Conservation (phyloP, 2,113 vertebrate species). For the Numida meleagris region DNA sequence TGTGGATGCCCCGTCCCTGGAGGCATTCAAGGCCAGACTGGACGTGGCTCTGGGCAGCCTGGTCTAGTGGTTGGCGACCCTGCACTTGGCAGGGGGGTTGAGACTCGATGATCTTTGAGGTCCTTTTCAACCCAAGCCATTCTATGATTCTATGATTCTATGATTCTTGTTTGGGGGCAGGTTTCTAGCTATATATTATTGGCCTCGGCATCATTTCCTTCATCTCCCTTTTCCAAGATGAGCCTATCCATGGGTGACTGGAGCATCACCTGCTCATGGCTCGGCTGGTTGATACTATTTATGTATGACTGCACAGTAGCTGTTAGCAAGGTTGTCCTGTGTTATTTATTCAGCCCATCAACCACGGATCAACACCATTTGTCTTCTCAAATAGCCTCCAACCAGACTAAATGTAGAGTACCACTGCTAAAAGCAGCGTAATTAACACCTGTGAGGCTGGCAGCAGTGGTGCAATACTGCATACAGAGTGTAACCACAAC, state of each 20-base stretch:
- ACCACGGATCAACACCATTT: neutral
- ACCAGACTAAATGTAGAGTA: neutral
- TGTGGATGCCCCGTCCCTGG: too few relatives aligned
- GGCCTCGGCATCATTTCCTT: fast-evolving
- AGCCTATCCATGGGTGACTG: fast-evolving
- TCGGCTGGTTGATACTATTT: neutral
- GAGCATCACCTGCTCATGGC: neutral
- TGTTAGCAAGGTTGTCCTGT: fast-evolving
- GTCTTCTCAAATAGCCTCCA: neutral
- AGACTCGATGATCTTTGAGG: too few relatives aligned
- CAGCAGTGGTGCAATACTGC: neutral
- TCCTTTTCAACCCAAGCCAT: too few relatives aligned
- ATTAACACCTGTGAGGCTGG: neutral
- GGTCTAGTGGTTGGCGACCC: too few relatives aligned
- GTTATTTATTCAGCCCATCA: neutral
- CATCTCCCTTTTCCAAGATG: neutral
- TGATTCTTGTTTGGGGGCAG: neutral
- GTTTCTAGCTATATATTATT: neutral
- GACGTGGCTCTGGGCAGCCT: too few relatives aligned
- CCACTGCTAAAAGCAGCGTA: neutral
- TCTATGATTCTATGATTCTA: too few relatives aligned
- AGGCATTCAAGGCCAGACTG: too few relatives aligned
- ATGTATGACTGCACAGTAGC: neutral
- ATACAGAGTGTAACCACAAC: fast-evolving
- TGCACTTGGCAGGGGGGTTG: too few relatives aligned